These are phyloP conservation scores for Chaetodon trifascialis DNA, from an alignment of 2,113 vertebrate genomes.

Conservation along the genomic window DNA sequence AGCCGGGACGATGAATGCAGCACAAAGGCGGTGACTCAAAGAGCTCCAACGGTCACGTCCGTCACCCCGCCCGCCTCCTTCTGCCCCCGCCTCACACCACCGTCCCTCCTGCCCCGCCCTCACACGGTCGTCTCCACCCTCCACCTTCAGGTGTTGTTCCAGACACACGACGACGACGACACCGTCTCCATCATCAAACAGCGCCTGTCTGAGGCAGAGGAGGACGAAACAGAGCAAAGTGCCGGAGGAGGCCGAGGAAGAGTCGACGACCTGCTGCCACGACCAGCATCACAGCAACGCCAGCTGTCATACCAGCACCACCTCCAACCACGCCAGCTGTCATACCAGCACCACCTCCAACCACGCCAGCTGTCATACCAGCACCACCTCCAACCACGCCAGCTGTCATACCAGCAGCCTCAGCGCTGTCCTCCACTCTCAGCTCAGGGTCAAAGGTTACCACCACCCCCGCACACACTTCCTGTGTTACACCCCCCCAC, in stretches of 20 bases:
- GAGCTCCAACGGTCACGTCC: conserved; percentile 15
- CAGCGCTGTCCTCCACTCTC: background rate
- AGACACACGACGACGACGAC: background rate
- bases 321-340: background rate
- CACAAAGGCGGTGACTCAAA: background rate
- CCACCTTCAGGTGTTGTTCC: conserved; percentile 36
- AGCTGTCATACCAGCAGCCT: background rate
- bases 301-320: background rate
- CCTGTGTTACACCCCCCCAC: background rate
- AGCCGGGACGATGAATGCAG: fast-evolving
- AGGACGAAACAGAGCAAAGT: background rate
- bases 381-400: background rate
- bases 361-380: background rate
- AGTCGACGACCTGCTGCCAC: background rate
- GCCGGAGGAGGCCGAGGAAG: no score
- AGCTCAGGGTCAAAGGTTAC: conserved; percentile 15
- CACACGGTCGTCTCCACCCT: conserved; percentile 41
- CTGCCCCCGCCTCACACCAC: background rate
- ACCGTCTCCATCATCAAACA: background rate
- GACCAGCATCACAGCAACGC: background rate
- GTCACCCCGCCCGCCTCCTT: background rate
- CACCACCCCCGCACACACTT: background rate
- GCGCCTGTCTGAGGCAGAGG: background rate
- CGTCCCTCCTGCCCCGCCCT: conserved; percentile 7
- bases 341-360: background rate